These are phyloP conservation scores for Dryas iulia DNA, from an alignment of 1,140 invertebrate species.

Conservation along the genomic window DNA sequence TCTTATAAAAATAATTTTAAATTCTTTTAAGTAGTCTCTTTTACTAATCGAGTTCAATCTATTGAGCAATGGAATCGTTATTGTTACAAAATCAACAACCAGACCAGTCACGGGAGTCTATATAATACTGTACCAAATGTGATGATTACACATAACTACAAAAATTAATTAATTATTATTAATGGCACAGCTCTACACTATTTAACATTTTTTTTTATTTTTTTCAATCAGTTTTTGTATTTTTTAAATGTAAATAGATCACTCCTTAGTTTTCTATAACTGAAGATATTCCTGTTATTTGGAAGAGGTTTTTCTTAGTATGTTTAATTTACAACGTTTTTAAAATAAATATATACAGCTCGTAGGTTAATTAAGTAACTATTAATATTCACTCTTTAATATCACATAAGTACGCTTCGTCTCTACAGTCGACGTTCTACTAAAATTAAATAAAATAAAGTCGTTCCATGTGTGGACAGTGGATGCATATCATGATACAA, in stretches of 20 bases:
- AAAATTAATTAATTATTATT: conserved; percentile 10
- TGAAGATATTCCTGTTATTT: conserved; percentile 26
- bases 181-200: conserved; percentile 33
- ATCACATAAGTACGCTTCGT: conserved; percentile 78
- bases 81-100: conserved; percentile 12
- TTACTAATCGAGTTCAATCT: conserved; percentile 12
- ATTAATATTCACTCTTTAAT: conserved; percentile 65
- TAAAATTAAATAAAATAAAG: conserved; percentile 40
- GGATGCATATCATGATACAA: conserved; percentile 44
- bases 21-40: conserved; percentile 4
- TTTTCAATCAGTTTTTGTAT: background rate
- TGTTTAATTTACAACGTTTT: conserved; percentile 6
- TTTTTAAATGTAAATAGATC: background rate
- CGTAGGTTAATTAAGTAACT: conserved; percentile 66
- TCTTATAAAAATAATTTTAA: background rate
- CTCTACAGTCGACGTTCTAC: conserved; percentile 52
- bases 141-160: conserved; percentile 14
- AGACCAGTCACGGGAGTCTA: background rate
- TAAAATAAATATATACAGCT: conserved; percentile 63
- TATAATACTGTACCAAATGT: conserved; percentile 30
- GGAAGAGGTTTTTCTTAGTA: conserved; percentile 40
- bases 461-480: conserved; percentile 60
- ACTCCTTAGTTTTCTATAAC: conserved; percentile 6
- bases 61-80: conserved; percentile 27
- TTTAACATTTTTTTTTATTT: background rate